Conservation (phyloP, 2,888 invertebrate genomes). For the Drosophila nigricruria region DNA sequence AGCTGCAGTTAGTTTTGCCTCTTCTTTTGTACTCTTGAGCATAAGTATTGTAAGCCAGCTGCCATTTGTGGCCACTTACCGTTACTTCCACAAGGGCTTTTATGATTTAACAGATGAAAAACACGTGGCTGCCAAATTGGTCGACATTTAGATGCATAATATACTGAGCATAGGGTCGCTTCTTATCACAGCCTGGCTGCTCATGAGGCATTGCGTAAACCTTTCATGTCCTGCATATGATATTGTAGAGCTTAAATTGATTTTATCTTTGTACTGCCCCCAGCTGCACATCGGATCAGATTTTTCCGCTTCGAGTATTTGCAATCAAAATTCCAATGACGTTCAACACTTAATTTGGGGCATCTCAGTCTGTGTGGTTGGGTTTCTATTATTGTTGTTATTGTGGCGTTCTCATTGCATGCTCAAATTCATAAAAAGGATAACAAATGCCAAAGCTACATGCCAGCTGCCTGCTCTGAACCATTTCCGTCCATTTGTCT, state of each 20-base stretch:
- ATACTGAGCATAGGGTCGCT: not conserved
- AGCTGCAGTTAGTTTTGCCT: constrained; percentile 47
- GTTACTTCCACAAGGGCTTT: constrained; percentile 26
- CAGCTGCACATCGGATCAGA: constrained; percentile 18
- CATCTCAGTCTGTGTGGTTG: constrained; percentile 14
- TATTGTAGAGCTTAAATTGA: constrained; percentile 31
- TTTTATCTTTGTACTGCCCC: constrained; percentile 21
- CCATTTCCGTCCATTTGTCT: constrained; percentile 63
- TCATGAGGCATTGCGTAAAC: constrained; percentile 1
- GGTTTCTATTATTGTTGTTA: constrained; percentile 28
- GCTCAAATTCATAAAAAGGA: constrained; percentile 70
- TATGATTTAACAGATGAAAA: constrained; percentile 49
- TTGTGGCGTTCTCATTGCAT: constrained; percentile 58
- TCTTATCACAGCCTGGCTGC: not conserved
- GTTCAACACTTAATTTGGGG: constrained; percentile 66
- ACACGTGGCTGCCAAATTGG: constrained; percentile 55
- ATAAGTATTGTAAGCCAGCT: constrained; percentile 47
- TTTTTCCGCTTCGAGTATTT: constrained; percentile 45
- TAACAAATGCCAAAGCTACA: constrained; percentile 74
- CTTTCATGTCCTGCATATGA: not conserved
- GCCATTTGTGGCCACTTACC: constrained; percentile 62
- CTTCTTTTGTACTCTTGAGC: constrained; percentile 23
- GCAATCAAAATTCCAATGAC: constrained; percentile 74
- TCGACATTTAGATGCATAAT: constrained; percentile 24
- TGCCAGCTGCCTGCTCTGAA: constrained; percentile 50